Conservation (phyloP, 2,797 vertebrate species). For the Scarus forsteni region DNA sequence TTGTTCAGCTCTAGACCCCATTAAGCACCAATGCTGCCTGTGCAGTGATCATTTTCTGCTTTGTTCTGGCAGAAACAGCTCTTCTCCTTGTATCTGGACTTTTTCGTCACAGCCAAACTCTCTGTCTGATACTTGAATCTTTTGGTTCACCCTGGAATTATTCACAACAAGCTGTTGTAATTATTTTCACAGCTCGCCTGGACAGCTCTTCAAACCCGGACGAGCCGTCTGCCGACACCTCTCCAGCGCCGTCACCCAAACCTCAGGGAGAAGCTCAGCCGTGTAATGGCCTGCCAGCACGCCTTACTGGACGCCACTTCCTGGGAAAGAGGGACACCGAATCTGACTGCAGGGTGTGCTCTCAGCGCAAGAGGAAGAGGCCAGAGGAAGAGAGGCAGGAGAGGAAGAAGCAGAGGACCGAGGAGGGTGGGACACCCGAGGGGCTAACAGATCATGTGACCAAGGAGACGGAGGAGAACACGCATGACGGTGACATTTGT, state of each 20-base stretch:
- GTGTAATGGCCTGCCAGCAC: constrained; percentile 50
- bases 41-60: no score
- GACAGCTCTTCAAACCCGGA: constrained; percentile 54
- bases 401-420: constrained; percentile 37
- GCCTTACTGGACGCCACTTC: constrained; percentile 77
- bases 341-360: constrained; percentile 70
- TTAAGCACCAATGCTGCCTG: no score
- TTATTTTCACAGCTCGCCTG: constrained; percentile 70
- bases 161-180: constrained; percentile 73
- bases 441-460: background rate
- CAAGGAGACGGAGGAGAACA: background rate
- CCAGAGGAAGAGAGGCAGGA: constrained; percentile 34
- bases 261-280: constrained; percentile 48
- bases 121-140: constrained; percentile 22
- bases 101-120: no score
- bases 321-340: constrained; percentile 55
- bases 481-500: background rate
- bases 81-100: no score
- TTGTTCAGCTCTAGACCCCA: no score
- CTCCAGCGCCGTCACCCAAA: constrained; percentile 26
- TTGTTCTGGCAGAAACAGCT: no score
- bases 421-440: constrained; percentile 11
- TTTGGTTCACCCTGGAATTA: constrained; percentile 33
- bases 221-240: constrained; percentile 50
- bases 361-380: constrained; percentile 66